Percentiles rank a stretch among this genome's conserved stretches.
phyloP scores from a whole-genome alignment of 2,797 vertebrate species.

The Spea hammondii region DNA sequence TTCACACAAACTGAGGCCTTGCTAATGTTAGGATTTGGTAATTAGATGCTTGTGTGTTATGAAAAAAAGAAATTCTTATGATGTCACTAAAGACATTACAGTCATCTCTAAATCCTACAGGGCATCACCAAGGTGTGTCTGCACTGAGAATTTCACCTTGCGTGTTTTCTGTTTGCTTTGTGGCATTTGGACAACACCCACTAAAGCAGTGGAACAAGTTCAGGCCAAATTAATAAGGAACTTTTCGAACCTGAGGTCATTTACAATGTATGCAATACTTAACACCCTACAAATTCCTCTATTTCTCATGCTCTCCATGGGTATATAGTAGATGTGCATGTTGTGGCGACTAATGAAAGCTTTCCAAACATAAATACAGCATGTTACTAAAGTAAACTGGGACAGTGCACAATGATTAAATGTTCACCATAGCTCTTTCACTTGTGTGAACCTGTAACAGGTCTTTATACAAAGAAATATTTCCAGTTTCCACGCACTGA shows the following conservation, averaged over 20 bases:
- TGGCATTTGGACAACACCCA: slow-evolving; percentile 41
- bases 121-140: slow-evolving; percentile 54
- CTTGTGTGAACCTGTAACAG: slow-evolving; percentile 21
- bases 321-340: slow-evolving; percentile 20
- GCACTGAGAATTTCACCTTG: slow-evolving; percentile 52
- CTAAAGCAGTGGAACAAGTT: slow-evolving; percentile 50
- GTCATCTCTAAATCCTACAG: slow-evolving; percentile 48
- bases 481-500: neutral
- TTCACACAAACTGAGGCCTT: slow-evolving; percentile 39
- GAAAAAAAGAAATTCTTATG: slow-evolving; percentile 51
- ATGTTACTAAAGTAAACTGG: slow-evolving; percentile 37
- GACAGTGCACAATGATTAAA: slow-evolving; percentile 16
- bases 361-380: slow-evolving; percentile 37
- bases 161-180: slow-evolving; percentile 51
- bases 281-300: slow-evolving; percentile 36
- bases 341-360: slow-evolving; percentile 27
- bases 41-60: slow-evolving; percentile 31
- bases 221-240: slow-evolving; percentile 32
- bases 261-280: slow-evolving; percentile 46
- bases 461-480: slow-evolving; percentile 14
- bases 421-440: slow-evolving; percentile 28
- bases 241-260: slow-evolving; percentile 46
- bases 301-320: slow-evolving; percentile 29
- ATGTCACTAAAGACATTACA: slow-evolving; percentile 36
- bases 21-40: slow-evolving; percentile 52